These are phyloP conservation scores for Austrofundulus limnaeus DNA, from an alignment of 2,113 vertebrate species.

Conservation along the genomic window DNA sequence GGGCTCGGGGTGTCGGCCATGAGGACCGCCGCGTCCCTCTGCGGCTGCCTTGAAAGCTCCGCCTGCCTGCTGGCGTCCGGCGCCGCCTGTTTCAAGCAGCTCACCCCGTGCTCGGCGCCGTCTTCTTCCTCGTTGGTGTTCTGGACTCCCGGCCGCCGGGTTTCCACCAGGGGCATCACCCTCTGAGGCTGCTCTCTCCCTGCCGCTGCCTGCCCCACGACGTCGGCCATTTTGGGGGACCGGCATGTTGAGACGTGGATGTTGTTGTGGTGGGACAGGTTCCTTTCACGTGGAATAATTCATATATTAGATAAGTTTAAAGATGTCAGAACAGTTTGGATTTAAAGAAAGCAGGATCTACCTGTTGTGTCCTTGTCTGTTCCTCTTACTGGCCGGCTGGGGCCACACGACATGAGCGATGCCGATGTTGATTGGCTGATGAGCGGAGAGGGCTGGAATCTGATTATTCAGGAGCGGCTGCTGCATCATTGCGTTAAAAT, in stretches of 20 bases:
- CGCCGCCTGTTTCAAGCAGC: conserved; percentile 73
- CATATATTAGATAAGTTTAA: conserved; percentile 9
- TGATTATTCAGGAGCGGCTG: conserved; percentile 90
- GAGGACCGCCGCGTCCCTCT: conserved; percentile 77
- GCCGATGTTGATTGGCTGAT: conserved; percentile 93
- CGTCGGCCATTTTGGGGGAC: conserved; percentile 85
- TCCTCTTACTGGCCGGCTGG: conserved; percentile 88
- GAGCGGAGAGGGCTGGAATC: conserved; percentile 87
- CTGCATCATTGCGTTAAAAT: conserved; percentile 89
- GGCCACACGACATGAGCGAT: conserved; percentile 97
- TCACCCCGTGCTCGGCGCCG: conserved; percentile 72
- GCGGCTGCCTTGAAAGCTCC: conserved; percentile 61
- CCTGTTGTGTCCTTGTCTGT: conserved; percentile 90
- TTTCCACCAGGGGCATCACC: conserved; percentile 26
- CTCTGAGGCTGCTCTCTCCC: conserved; percentile 39
- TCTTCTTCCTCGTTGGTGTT: conserved; percentile 77
- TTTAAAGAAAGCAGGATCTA: conserved; percentile 40
- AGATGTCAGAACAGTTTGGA: not conserved
- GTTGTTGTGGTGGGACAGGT: conserved; percentile 83
- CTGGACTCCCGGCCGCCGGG: conserved; percentile 40
- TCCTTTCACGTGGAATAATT: conserved; percentile 44
- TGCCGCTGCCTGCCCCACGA: conserved; percentile 73
- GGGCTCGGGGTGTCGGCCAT: conserved; percentile 90
- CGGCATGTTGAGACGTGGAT: conserved; percentile 82
- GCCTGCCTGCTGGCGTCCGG: conserved; percentile 70